Evolutionary conservation across 2,797 vertebrate species (phyloP).

Genomic region (Protonibea diacanthus): DNA sequence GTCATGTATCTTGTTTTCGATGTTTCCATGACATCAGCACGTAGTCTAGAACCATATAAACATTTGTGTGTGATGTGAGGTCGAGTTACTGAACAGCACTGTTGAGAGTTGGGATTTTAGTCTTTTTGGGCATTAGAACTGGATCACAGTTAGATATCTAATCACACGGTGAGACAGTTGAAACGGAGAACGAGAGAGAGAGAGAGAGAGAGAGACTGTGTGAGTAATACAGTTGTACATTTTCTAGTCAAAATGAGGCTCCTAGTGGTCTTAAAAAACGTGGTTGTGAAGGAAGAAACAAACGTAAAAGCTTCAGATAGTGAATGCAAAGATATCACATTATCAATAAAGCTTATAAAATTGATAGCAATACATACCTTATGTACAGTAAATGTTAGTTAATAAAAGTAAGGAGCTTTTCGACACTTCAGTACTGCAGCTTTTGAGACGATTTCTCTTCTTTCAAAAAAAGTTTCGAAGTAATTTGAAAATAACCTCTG

Average conservation of each 20-base stretch:
- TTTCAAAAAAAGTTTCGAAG: slow-evolving; percentile 80
- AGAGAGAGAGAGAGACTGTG: not conserved
- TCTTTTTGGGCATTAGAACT: slow-evolving; percentile 13
- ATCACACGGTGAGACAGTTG: slow-evolving; percentile 10
- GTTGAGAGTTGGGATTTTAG: slow-evolving; percentile 47
- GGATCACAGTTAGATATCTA: slow-evolving; percentile 7
- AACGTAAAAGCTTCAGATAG: slow-evolving; percentile 69
- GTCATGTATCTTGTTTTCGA: not conserved
- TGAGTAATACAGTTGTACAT: slow-evolving; percentile 34
- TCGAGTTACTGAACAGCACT: slow-evolving; percentile 20
- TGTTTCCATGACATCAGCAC: not conserved
- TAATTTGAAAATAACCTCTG: slow-evolving; percentile 88
- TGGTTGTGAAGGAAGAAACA: slow-evolving; percentile 50
- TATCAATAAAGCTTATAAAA: slow-evolving; percentile 86
- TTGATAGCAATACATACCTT: slow-evolving; percentile 83
- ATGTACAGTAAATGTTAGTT: slow-evolving; percentile 82
- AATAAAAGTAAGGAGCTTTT: slow-evolving; percentile 78
- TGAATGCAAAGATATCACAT: slow-evolving; percentile 83
- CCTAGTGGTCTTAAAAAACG: slow-evolving; percentile 77
- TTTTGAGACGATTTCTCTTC: slow-evolving; percentile 68
- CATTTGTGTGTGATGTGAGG: not conserved
- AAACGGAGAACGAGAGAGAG: slow-evolving; percentile 10
- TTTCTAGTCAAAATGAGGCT: slow-evolving; percentile 56
- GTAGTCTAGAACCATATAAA: not conserved
- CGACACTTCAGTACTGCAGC: slow-evolving; percentile 78